A percentile compares a stretch with the other conserved stretches of the same genome.
These are phyloP conservation scores for Decapterus maruadsi DNA, from an alignment of 2,797 vertebrate genomes.

Conservation along the genomic window DNA sequence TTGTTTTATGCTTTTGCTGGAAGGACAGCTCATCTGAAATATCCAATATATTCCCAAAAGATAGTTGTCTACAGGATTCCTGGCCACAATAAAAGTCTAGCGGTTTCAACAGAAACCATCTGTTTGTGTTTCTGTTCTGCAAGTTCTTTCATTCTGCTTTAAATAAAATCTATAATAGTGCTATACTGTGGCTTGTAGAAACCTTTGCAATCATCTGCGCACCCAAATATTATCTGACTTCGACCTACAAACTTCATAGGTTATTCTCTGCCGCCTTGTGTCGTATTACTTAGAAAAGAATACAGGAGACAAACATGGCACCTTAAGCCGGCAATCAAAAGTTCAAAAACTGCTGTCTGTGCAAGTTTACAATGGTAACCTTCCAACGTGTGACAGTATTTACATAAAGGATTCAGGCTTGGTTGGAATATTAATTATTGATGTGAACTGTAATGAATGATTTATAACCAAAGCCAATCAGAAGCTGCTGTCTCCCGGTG, in stretches of 20 bases:
- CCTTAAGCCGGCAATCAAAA: constrained; percentile 80
- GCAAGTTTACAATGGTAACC: constrained; percentile 86
- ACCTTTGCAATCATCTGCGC: not conserved
- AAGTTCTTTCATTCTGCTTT: too few relatives aligned
- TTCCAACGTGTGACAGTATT: constrained; percentile 87
- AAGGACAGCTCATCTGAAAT: constrained; percentile 2
- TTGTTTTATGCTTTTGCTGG: constrained; percentile 7
- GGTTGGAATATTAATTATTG: constrained; percentile 89
- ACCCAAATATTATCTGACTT: not conserved
- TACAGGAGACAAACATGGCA: constrained; percentile 62
- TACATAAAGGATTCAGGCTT: constrained; percentile 88
- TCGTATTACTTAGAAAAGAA: constrained; percentile 59
- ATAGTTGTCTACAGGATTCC: constrained; percentile 1
- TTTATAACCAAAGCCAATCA: constrained; percentile 90
- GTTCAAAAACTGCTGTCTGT: constrained; percentile 83
- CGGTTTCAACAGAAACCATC: not conserved
- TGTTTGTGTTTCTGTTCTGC: not conserved
- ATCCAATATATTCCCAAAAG: not conserved
- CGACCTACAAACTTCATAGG: not conserved
- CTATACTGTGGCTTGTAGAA: too few relatives aligned
- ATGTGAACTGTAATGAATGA: constrained; percentile 88
- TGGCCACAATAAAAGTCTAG: not conserved
- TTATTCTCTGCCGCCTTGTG: constrained; percentile 22
- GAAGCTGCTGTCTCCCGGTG: constrained; percentile 82
- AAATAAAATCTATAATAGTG: not conserved